Evolutionary conservation across 2,888 invertebrate genomes (phyloP), one percentile per base, ranked within the genome.

Genomic region (Meghimatium bilineatum): DNA sequence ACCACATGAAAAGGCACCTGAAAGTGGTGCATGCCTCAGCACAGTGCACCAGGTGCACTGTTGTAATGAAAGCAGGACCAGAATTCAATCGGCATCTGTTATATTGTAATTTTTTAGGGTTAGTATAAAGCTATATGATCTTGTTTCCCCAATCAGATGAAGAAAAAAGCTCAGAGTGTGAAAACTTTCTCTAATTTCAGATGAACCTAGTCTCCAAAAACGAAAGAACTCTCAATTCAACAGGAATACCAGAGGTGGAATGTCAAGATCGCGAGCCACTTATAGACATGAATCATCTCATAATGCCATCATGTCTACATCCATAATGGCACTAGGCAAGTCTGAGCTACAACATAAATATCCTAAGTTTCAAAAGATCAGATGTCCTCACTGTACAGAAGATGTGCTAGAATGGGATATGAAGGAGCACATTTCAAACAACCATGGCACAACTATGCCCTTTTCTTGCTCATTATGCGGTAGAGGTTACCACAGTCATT

Each of bases 31-130:
- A 83, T 63, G 38, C 38, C 0, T 72, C 69, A 26, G 38, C 38
- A 34, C 78, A 76, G 34, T 83, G 83, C 44, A 26, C 69, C 23
- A 83, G 38, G 23, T 83, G 83, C n/a, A 23, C 29, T 5, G 3
- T 32, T 71, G 36, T 83, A 32, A 26, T 69, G 32, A 56, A 78
- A 32, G 44, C 63, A 36, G 78, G 76, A 12, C 44, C 44, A 29
- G 78, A 83, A 17, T 83, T 71, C 66, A 83, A 56, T 10, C 77
- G 32, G 72, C 83, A 83, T 69, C 29, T 83, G 32, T 36, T 83
- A 12, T 66, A 63, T 49, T 83, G 83, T 72, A 56, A 72, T 26
- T 2, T n/a, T 20, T 26, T 69, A 71, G 32, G 20, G 60, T 20
- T 76, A 60, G 36, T 49, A 36, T 56, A 29, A 60, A 34, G 29